Evolutionary conservation across 2,113 vertebrate species (phyloP), one percentile per base, ranked within the genome.

Genomic region (Isichthys henryi): DNA sequence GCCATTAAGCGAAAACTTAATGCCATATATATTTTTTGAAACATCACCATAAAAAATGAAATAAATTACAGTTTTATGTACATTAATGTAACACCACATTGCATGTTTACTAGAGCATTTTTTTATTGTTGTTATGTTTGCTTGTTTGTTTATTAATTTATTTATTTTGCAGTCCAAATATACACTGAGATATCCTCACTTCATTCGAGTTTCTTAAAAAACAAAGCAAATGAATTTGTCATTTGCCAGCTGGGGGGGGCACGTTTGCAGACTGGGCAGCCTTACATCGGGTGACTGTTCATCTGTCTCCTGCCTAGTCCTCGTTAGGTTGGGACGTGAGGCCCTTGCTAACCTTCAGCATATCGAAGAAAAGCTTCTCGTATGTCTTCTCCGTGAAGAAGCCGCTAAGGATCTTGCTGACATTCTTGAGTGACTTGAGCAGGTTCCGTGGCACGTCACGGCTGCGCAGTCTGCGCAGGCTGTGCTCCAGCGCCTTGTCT

Each of bases 291-390:
- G 70, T 82, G 48, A 43, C 46, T 52, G 46, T 89, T 19, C 77
- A 0, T 23, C 49, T 56, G 46, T 5, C 49, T 53, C 4, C n/a
- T 39, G 82, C 3, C 90, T 92, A 96, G 91, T 96, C 94, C 50
- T 96, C 96, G 88, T 94, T 92, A 0, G 93, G 91, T 84, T 96
- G 95, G 39, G 91, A 92, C 91, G 96, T 96, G 89, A 95, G 96
- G 89, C 95, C 97, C 49, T 90, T 95, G 92, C 93, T 96, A 93
- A 90, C 96, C 95, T 95, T 93, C 5, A 97, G 94, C 94, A 97
- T 97, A 91, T 95, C 96, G 84, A 96, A 92, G 87, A 98, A 96
- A 74, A 96, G 95, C 92, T 98, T 99, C 92, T 98, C 96, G 27
- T 97, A 97, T 90, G 96, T 92, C 92, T 96, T 97, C 91, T 96